Evolutionary conservation across 53 echinoderm and acorn worm genomes (phyloP).

Genomic region (Temnopleurus reevesii): DNA sequence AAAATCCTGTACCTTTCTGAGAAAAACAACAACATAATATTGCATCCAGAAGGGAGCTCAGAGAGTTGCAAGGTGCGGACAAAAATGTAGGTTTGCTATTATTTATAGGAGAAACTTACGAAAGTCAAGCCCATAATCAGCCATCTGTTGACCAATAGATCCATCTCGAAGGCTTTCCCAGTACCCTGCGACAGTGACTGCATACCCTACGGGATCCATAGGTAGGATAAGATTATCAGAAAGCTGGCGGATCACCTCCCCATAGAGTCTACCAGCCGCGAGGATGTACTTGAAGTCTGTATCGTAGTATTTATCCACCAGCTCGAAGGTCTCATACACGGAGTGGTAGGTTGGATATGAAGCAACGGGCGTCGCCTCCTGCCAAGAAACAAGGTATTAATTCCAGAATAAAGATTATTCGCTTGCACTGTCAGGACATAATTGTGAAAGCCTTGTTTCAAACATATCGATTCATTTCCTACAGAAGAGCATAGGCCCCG

Average conservation of each 20-base stretch:
- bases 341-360: slow-evolving; percentile 84
- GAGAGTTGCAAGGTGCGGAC: not conserved
- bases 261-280: slow-evolving; percentile 64
- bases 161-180: slow-evolving; percentile 67
- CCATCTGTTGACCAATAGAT: slow-evolving; percentile 65
- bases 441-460: too few relatives aligned
- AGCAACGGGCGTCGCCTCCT: slow-evolving; percentile 46
- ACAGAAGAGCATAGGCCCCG: too few relatives aligned
- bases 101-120: slow-evolving; percentile 51
- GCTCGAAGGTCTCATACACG: slow-evolving; percentile 81
- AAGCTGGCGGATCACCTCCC: slow-evolving; percentile 71
- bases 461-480: too few relatives aligned
- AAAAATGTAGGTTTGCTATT: not conserved
- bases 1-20: too few relatives aligned
- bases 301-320: slow-evolving; percentile 72
- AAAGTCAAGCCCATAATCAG: slow-evolving; percentile 62
- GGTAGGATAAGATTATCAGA: slow-evolving; percentile 80
- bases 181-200: slow-evolving; percentile 64
- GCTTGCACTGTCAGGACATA: too few relatives aligned
- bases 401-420: too few relatives aligned
- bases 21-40: too few relatives aligned
- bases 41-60: not conserved
- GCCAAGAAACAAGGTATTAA: not conserved
- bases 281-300: slow-evolving; percentile 79
- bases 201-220: slow-evolving; percentile 72